A percentile compares a stretch with the other conserved stretches of the same genome.
Conservation (phyloP, 2,797 vertebrate species). For the Macroramphosus scolopax region DNA sequence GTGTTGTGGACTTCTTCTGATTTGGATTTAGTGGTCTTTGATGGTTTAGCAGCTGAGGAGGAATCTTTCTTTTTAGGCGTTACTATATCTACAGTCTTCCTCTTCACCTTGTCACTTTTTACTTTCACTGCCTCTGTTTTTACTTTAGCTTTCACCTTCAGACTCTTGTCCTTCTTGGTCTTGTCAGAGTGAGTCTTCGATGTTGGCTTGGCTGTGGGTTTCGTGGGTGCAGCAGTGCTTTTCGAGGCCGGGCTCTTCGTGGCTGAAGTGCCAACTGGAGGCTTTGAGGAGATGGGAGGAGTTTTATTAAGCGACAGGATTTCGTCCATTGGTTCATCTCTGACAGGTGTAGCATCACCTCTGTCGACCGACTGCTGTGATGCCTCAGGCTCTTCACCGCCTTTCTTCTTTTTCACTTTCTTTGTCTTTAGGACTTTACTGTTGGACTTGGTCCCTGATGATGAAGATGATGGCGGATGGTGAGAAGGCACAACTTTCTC, state of each 20-base stretch:
- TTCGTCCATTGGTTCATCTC: constrained; percentile 97
- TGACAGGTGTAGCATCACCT: constrained; percentile 94
- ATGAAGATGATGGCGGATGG: constrained; percentile 58
- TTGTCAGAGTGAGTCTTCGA: constrained; percentile 60
- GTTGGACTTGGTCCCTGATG: constrained; percentile 58
- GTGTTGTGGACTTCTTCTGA: constrained; percentile 51
- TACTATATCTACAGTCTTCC: constrained; percentile 69
- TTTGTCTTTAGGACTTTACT: constrained; percentile 85
- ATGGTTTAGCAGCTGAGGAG: constrained; percentile 37
- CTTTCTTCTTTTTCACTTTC: constrained; percentile 89
- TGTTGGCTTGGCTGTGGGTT: constrained; percentile 62
- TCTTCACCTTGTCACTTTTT: constrained; percentile 87
- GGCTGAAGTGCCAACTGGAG: constrained; percentile 7
- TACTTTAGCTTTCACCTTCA: constrained; percentile 80
- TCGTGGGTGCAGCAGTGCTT: constrained; percentile 78
- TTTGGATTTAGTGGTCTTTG: constrained; percentile 53
- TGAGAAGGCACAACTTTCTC: constrained; percentile 55
- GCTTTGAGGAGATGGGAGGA: constrained; percentile 53
- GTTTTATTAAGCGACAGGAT: constrained; percentile 57
- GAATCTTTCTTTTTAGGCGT: constrained; percentile 64
- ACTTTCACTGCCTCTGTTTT: constrained; percentile 85
- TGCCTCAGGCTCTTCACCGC: constrained; percentile 86
- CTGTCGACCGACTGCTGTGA: constrained; percentile 81
- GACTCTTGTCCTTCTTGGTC: constrained; percentile 58
- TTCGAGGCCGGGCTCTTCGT: constrained; percentile 57